phyloP scores from a whole-genome alignment of 2,888 invertebrate genomes.

The Callyntrura sp. region DNA sequence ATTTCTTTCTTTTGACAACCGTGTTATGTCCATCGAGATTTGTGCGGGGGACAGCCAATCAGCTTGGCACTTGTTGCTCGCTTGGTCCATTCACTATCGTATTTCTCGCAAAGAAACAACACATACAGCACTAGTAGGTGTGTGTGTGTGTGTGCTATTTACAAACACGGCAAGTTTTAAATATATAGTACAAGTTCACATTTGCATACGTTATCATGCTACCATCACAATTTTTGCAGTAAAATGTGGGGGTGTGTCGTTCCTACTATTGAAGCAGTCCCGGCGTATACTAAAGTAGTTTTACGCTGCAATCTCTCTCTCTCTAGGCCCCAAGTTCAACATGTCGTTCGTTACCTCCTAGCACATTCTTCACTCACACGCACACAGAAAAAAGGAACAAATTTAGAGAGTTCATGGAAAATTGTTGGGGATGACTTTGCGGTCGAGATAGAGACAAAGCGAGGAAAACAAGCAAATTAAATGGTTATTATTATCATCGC shows the following conservation, averaged over 20 bases:
- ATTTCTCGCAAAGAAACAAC: too few relatives aligned
- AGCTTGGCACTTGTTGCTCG: background rate
- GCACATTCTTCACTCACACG: too few relatives aligned
- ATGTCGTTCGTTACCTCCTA: too few relatives aligned
- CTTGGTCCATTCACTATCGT: constrained; percentile 5
- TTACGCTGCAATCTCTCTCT: background rate
- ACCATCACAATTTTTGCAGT: background rate
- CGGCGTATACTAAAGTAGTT: too few relatives aligned
- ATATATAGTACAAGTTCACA: too few relatives aligned
- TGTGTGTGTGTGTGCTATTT: background rate
- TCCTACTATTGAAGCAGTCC: too few relatives aligned
- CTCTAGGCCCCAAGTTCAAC: too few relatives aligned
- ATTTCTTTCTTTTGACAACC: constrained; percentile 25
- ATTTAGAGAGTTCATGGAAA: background rate
- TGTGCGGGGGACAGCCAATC: constrained; percentile 21
- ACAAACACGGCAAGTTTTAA: background rate
- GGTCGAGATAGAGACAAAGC: background rate
- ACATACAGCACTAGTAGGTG: too few relatives aligned
- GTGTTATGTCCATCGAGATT: constrained; percentile 53
- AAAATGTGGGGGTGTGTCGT: constrained; percentile 51
- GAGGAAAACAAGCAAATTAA: background rate
- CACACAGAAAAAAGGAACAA: background rate
- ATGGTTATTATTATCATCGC: too few relatives aligned
- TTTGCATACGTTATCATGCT: constrained; percentile 1
- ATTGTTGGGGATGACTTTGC: background rate